phyloP scores from a whole-genome alignment of 2,113 vertebrate genomes.

The Psophia crepitans region DNA sequence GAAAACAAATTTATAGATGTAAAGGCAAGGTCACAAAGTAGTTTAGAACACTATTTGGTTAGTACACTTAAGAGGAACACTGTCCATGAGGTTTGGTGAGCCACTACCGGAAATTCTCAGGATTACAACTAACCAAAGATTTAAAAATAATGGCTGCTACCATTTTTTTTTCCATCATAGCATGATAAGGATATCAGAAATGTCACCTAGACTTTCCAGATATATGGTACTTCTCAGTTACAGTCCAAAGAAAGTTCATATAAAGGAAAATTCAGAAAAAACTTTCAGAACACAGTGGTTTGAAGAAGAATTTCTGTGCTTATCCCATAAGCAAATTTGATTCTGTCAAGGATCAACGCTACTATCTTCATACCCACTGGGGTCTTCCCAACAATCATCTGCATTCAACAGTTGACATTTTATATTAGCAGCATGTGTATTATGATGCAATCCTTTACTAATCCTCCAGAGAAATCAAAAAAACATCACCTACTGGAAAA shows the following conservation, averaged over 20 bases:
- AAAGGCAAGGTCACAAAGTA: neutral
- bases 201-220: neutral
- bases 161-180: neutral
- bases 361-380: neutral
- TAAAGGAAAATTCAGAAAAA: neutral
- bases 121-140: neutral
- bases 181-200: neutral
- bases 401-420: neutral
- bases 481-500: neutral
- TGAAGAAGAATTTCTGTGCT: neutral
- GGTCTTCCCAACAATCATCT: neutral
- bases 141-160: neutral
- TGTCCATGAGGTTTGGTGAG: neutral
- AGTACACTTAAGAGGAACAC: neutral
- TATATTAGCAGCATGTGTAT: neutral
- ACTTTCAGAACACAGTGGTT: neutral
- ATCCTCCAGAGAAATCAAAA: neutral
- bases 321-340: neutral
- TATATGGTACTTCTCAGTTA: neutral
- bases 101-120: neutral
- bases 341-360: neutral
- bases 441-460: neutral
- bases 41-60: neutral
- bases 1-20: neutral
- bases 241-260: neutral